phyloP scores from a whole-genome alignment of 2,113 vertebrate species.

The Coregonus clupeaformis region DNA sequence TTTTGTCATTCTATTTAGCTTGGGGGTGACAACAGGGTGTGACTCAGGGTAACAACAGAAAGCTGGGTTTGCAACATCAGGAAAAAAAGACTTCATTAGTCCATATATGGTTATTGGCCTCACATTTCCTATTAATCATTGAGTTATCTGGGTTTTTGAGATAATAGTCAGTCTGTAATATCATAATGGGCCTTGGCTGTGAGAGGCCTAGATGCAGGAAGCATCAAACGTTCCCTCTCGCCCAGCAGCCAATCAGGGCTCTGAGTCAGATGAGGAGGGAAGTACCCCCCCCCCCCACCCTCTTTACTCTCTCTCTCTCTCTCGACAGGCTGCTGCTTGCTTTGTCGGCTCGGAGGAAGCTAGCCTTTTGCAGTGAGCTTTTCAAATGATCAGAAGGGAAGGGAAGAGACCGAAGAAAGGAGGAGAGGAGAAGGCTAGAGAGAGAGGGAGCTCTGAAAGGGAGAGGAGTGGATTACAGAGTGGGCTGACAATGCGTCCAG shows the following conservation, averaged over 20 bases:
- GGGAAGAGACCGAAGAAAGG: not conserved
- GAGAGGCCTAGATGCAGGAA: not conserved
- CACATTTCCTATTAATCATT: too few species aligned
- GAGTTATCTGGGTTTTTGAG: too few species aligned
- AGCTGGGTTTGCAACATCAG: too few species aligned
- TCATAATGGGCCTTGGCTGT: not conserved
- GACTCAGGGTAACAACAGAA: too few species aligned
- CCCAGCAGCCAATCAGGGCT: constrained; percentile 38
- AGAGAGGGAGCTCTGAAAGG: constrained; percentile 1
- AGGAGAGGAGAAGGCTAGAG: not conserved
- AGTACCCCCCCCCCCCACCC: constrained; percentile 7
- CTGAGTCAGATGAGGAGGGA: not conserved
- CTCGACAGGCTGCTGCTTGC: not conserved
- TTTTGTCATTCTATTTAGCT: too few species aligned
- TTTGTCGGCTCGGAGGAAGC: constrained; percentile 11
- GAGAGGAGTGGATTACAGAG: constrained; percentile 1
- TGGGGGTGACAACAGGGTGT: too few species aligned
- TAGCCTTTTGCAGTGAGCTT: not conserved
- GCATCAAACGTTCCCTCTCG: not conserved
- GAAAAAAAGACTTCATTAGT: too few species aligned
- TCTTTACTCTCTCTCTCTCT: not conserved
- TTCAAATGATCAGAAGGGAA: constrained; percentile 12
- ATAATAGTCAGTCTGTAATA: too few species aligned
- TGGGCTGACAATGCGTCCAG: constrained; percentile 52
- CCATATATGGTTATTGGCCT: too few species aligned